A percentile compares a stretch with the other conserved stretches of the same genome.
These are phyloP conservation scores for Musca domestica DNA, from an alignment of 1,140 invertebrate genomes.

Conservation along the genomic window DNA sequence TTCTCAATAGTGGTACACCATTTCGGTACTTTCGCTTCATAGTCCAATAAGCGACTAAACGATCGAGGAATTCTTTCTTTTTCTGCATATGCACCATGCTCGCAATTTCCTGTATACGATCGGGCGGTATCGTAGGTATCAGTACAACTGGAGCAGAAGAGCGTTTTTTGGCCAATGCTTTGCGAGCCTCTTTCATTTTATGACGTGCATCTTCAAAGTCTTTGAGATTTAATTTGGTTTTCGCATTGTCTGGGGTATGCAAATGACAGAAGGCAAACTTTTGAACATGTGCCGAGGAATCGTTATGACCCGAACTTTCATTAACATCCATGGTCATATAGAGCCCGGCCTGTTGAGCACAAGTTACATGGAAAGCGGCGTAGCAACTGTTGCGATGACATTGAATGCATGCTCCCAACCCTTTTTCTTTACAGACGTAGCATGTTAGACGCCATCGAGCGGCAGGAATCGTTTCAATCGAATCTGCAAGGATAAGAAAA, in stretches of 20 bases:
- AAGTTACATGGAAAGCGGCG: constrained; percentile 97
- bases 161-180: constrained; percentile 75
- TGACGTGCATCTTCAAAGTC: constrained; percentile 50
- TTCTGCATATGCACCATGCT: constrained; percentile 66
- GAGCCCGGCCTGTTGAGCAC: constrained; percentile 93
- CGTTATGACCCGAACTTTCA: constrained; percentile 66
- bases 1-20: constrained; percentile 88
- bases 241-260: constrained; percentile 81
- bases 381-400: constrained; percentile 97
- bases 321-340: constrained; percentile 92
- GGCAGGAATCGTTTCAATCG: constrained; percentile 91
- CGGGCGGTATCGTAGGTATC: constrained; percentile 90
- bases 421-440: constrained; percentile 93
- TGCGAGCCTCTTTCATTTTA: constrained; percentile 77
- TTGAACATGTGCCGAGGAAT: constrained; percentile 76
- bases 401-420: constrained; percentile 95
- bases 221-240: constrained; percentile 44
- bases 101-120: constrained; percentile 83
- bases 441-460: constrained; percentile 94
- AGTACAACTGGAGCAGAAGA: constrained; percentile 87
- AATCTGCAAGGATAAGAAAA: constrained; percentile 61
- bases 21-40: constrained; percentile 93
- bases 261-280: constrained; percentile 96
- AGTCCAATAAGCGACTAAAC: constrained; percentile 91
- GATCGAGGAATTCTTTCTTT: constrained; percentile 83